Conservation (phyloP, 1,140 invertebrate genomes). For the Melitaea cinxia region DNA sequence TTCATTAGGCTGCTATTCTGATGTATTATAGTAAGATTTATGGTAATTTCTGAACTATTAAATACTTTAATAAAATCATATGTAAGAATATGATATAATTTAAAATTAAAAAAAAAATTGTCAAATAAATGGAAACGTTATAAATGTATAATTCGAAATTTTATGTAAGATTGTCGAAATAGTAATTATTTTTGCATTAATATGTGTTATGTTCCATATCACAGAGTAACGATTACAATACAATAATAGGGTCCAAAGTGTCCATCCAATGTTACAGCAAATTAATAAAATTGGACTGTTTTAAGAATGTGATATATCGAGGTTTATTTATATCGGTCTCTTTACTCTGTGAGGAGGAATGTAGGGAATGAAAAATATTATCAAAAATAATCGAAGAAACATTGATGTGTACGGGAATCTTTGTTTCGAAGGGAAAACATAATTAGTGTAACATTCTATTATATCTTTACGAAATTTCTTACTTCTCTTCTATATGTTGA, state of each 20-base stretch:
- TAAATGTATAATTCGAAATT: constrained; percentile 62
- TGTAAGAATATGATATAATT: constrained; percentile 54
- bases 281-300: constrained; percentile 69
- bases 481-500: constrained; percentile 17
- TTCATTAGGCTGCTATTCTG: constrained; percentile 50
- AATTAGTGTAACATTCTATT: constrained; percentile 65
- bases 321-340: constrained; percentile 39
- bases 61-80: constrained; percentile 53
- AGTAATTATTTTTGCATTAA: constrained; percentile 60
- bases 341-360: constrained; percentile 64
- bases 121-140: constrained; percentile 74
- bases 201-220: constrained; percentile 48
- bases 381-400: constrained; percentile 51
- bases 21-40: constrained; percentile 54
- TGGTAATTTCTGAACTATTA: constrained; percentile 57
- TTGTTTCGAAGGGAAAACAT: constrained; percentile 77
- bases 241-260: constrained; percentile 76
- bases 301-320: constrained; percentile 64
- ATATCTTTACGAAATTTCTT: constrained; percentile 32
- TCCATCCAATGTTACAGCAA: constrained; percentile 75
- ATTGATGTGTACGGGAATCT: constrained; percentile 79
- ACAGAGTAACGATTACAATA: constrained; percentile 65
- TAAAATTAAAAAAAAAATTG: constrained; percentile 62
- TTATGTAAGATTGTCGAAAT: constrained; percentile 63
- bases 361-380: constrained; percentile 14